Percentiles rank a stretch among this genome's conserved stretches.
These are phyloP conservation scores for Ciona savignyi DNA, from an alignment of 23 tunicate genomes.

Conservation along the genomic window DNA sequence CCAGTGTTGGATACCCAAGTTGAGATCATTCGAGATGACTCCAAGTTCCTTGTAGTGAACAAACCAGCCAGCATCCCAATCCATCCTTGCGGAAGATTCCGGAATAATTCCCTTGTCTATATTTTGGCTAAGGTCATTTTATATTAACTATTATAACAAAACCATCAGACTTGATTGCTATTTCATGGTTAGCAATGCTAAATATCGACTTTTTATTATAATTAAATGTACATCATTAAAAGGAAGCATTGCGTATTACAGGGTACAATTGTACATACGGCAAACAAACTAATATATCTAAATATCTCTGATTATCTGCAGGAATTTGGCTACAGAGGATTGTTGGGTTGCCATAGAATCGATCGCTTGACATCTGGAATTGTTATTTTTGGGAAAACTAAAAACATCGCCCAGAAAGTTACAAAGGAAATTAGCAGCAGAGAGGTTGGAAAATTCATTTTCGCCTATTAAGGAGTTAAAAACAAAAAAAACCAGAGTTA, in stretches of 20 bases:
- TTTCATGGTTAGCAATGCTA: background rate
- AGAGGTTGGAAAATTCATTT: constrained; percentile 12
- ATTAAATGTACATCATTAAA: too few species aligned
- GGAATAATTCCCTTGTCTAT: constrained; percentile 63
- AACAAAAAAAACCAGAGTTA: too few species aligned
- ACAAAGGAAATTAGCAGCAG: constrained; percentile 40
- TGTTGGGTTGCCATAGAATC: constrained; percentile 69
- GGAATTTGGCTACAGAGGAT: constrained; percentile 45
- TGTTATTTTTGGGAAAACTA: constrained; percentile 91
- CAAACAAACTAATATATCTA: too few species aligned
- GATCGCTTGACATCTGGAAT: constrained; percentile 94
- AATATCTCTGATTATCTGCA: too few species aligned
- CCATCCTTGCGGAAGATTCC: constrained; percentile 88
- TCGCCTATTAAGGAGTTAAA: background rate
- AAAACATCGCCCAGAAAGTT: constrained; percentile 37
- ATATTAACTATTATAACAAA: too few species aligned
- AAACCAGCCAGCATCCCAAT: constrained; percentile 93
- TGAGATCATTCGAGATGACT: constrained; percentile 40
- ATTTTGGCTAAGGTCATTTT: constrained; percentile 57
- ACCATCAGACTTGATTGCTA: too few species aligned
- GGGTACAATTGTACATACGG: too few species aligned
- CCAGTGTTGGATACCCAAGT: constrained; percentile 38
- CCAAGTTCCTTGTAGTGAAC: constrained; percentile 59
- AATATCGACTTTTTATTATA: too few species aligned
- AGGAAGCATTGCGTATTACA: too few species aligned